These are phyloP conservation scores for Amitus sp. DNA, from an alignment of 2,888 invertebrate species.

Conservation along the genomic window DNA sequence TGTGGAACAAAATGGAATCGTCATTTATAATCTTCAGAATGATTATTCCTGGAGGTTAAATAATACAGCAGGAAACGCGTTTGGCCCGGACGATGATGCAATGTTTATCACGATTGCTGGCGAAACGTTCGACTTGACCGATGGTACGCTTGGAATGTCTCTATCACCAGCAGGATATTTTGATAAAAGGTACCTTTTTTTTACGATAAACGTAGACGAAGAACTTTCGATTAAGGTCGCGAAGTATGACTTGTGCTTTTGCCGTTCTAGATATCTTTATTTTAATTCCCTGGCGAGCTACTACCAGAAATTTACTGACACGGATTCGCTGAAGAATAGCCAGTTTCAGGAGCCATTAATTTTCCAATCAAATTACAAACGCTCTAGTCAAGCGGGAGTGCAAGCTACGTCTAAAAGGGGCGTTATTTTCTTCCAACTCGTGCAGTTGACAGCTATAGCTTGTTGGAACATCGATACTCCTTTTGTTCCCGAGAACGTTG, in stretches of 20 bases:
- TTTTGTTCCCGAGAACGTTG: constrained; percentile 58
- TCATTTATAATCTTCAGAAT: constrained; percentile 54
- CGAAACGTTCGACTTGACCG: constrained; percentile 57
- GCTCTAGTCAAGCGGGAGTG: constrained; percentile 61
- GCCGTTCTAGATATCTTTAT: constrained; percentile 60
- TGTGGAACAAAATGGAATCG: constrained; percentile 56
- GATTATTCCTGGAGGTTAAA: constrained; percentile 59
- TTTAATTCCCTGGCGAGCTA: constrained; percentile 63
- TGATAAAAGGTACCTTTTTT: constrained; percentile 47
- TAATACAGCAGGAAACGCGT: constrained; percentile 61
- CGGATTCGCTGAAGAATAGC: constrained; percentile 52
- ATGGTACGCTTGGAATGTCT: constrained; percentile 62
- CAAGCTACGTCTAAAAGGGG: constrained; percentile 61
- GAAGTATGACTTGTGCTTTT: constrained; percentile 4
- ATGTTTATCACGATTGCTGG: constrained; percentile 59
- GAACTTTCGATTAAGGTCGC: no score
- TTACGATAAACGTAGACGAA: no score
- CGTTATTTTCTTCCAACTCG: constrained; percentile 64
- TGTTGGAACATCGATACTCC: constrained; percentile 64
- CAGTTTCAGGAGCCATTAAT: constrained; percentile 52
- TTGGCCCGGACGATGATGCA: constrained; percentile 59
- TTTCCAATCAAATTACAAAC: constrained; percentile 56
- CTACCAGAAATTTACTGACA: constrained; percentile 56
- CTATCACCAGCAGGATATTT: constrained; percentile 59
- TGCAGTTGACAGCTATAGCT: constrained; percentile 60